phyloP scores from a whole-genome alignment of 2,888 invertebrate genomes.

The Omphaloscelis lunosa region DNA sequence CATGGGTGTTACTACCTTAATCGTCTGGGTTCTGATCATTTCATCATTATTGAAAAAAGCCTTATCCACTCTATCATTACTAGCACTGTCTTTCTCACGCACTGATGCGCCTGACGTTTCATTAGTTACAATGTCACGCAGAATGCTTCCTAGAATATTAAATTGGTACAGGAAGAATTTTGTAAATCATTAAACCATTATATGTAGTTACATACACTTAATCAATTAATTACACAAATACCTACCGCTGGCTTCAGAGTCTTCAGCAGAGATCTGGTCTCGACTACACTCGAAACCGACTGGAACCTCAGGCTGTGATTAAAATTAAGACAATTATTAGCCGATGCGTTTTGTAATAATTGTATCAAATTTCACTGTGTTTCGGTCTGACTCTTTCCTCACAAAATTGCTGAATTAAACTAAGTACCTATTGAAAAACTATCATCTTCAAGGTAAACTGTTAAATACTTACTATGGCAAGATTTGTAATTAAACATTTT shows the following conservation, averaged over 20 bases:
- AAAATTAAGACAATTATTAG: slow-evolving; percentile 17
- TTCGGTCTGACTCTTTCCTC: neutral
- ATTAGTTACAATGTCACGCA: slow-evolving; percentile 67
- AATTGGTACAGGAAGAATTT: neutral
- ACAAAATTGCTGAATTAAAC: neutral
- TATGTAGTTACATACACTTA: neutral
- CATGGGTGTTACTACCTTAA: slow-evolving; percentile 81
- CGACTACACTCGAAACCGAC: slow-evolving; percentile 55
- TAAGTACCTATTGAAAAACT: neutral
- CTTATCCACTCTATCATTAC: slow-evolving; percentile 37
- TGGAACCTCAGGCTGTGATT: slow-evolving; percentile 62
- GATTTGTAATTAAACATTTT: slow-evolving; percentile 74
- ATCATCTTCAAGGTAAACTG: neutral
- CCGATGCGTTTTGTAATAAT: neutral
- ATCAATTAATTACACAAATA: slow-evolving; percentile 5
- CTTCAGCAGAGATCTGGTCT: slow-evolving; percentile 39
- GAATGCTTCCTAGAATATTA: slow-evolving; percentile 65
- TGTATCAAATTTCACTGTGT: neutral
- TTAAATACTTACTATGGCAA: slow-evolving; percentile 69
- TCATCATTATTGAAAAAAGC: slow-evolving; percentile 52
- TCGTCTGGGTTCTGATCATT: slow-evolving; percentile 68
- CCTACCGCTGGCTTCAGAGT: slow-evolving; percentile 19
- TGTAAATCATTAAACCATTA: neutral
- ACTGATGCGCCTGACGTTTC: slow-evolving; percentile 57
- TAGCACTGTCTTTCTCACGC: slow-evolving; percentile 61